phyloP scores from a whole-genome alignment of 2,888 invertebrate species.

The Mycalesis mineus region DNA sequence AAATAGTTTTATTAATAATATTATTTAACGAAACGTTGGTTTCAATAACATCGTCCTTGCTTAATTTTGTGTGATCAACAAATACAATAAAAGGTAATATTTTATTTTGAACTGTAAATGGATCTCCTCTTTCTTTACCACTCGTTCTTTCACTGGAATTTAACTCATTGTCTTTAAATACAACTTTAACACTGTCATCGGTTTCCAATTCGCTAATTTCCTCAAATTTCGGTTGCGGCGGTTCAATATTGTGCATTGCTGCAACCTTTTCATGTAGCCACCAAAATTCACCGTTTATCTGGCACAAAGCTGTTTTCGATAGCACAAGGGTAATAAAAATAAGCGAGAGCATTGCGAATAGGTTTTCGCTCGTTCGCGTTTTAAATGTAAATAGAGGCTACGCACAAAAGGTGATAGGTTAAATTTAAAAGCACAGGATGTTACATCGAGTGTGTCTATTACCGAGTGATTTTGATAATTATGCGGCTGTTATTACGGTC shows the following conservation, averaged over 20 bases:
- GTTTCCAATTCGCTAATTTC: constrained; percentile 53
- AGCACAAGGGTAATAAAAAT: constrained; percentile 38
- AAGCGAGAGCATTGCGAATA: constrained; percentile 42
- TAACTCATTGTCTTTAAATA: constrained; percentile 46
- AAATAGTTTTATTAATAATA: neutral
- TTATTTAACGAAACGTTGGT: neutral
- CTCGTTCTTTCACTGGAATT: neutral
- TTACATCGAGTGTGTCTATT: constrained; percentile 52
- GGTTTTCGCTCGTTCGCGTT: constrained; percentile 22
- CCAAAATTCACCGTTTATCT: constrained; percentile 67
- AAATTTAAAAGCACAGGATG: constrained; percentile 54
- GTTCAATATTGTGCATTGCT: constrained; percentile 40
- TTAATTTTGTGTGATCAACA: constrained; percentile 2
- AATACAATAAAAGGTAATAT: constrained; percentile 4
- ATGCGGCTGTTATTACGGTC: constrained; percentile 39
- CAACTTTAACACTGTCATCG: constrained; percentile 57
- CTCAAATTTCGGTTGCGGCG: constrained; percentile 50
- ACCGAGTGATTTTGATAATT: constrained; percentile 50
- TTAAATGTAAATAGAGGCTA: constrained; percentile 35
- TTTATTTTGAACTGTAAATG: constrained; percentile 27
- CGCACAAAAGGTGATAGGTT: constrained; percentile 31
- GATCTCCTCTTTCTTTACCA: constrained; percentile 31
- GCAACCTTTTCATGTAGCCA: constrained; percentile 59
- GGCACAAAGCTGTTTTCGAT: constrained; percentile 42
- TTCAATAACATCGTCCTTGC: neutral